Percentiles rank a stretch among this genome's conserved stretches.
Evolutionary conservation across 2,113 vertebrate genomes (phyloP).

Genomic region (Clarias magur): DNA sequence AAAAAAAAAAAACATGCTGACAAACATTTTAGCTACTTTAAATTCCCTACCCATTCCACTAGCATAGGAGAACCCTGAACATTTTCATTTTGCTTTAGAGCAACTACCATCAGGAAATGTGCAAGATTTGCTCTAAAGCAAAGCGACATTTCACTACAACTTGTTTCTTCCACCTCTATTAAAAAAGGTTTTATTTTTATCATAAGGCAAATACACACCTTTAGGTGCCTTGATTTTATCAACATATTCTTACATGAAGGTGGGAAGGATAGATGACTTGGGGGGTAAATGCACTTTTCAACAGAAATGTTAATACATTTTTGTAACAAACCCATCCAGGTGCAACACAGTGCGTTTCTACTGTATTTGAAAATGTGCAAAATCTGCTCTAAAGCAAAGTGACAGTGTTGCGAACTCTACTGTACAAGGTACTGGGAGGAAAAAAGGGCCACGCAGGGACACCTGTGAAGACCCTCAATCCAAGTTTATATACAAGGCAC

Average conservation of each 20-base stretch:
- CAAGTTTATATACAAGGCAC: constrained; percentile 97
- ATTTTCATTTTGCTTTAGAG: constrained; percentile 15
- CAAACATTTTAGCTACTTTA: constrained; percentile 61
- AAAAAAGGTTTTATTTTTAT: constrained; percentile 45
- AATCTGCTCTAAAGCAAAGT: constrained; percentile 88
- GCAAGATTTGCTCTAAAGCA: not conserved
- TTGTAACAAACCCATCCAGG: constrained; percentile 71
- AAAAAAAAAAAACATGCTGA: constrained; percentile 67
- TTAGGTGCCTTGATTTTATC: constrained; percentile 69
- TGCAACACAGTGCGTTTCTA: constrained; percentile 81
- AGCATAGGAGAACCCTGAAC: constrained; percentile 51
- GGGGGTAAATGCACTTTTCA: constrained; percentile 77
- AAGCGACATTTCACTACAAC: not conserved
- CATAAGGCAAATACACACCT: constrained; percentile 71
- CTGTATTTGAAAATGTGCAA: constrained; percentile 89
- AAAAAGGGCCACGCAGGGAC: constrained; percentile 57
- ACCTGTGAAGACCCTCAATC: constrained; percentile 85
- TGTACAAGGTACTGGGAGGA: constrained; percentile 71
- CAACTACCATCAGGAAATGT: not conserved
- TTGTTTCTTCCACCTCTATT: constrained; percentile 4
- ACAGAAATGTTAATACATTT: constrained; percentile 51
- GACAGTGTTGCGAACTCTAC: constrained; percentile 74
- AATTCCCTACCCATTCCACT: constrained; percentile 54
- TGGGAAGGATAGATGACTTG: constrained; percentile 61
- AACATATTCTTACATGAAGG: constrained; percentile 55